A percentile compares a stretch with the other conserved stretches of the same genome.
phyloP scores from a whole-genome alignment of 2,797 vertebrate genomes.

The Scleropages formosus region DNA sequence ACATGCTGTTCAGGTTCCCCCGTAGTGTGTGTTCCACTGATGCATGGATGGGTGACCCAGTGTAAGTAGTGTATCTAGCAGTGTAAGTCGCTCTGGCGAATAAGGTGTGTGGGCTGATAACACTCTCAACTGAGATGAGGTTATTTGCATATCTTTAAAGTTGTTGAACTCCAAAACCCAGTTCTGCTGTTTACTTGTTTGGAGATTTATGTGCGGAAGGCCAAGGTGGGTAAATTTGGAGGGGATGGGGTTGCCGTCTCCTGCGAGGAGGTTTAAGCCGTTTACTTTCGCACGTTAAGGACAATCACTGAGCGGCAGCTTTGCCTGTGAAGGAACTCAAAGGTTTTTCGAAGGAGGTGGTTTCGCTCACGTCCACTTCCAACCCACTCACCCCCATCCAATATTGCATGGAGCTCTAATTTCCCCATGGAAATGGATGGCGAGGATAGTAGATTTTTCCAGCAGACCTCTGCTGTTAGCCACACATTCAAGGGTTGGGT shows the following conservation, averaged over 20 bases:
- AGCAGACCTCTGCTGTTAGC: constrained; percentile 23
- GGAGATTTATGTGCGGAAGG: not conserved
- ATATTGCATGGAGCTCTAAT: constrained; percentile 28
- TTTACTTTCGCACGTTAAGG: constrained; percentile 14
- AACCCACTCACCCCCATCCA: constrained; percentile 7
- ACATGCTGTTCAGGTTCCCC: no score
- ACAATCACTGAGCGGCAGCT: constrained; percentile 16
- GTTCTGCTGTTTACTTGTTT: no score
- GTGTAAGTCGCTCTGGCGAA: no score
- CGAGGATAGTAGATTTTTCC: constrained; percentile 27
- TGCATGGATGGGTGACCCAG: no score
- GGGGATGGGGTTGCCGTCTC: no score
- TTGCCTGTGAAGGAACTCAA: constrained; percentile 13
- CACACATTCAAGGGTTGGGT: constrained; percentile 19
- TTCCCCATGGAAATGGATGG: constrained; percentile 33
- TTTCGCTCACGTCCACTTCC: constrained; percentile 21
- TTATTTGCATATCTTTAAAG: no score
- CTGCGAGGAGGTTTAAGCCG: not conserved
- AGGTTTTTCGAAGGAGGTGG: constrained; percentile 11
- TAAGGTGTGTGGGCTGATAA: no score
- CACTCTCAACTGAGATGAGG: no score
- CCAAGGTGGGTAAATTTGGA: no score
- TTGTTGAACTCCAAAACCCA: no score
- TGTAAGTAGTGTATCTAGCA: no score
- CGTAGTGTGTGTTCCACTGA: no score